Evolutionary conservation across 35 echinoderm and acorn worm species (phyloP), one percentile per base, ranked within the genome.

Genomic region (Apostichopus californicus): DNA sequence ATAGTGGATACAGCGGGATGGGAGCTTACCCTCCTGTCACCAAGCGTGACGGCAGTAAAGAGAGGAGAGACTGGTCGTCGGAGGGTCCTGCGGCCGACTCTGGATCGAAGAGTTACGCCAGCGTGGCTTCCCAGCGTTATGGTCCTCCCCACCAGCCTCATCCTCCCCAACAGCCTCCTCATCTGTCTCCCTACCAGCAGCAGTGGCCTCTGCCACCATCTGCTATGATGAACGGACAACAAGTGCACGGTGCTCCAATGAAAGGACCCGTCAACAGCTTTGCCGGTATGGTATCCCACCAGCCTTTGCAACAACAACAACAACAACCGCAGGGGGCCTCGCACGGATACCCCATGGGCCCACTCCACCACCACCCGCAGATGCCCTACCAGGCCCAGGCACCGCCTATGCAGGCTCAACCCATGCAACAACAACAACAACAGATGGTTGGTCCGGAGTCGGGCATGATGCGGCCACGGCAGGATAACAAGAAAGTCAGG

Each of bases 1-100:
- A 99, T 56, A 99, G 97, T 90, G 97, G 97, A 3, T 99, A 98
- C 85, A 94, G 94, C 89, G 96, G 97, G n/a, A 92, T 95, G 11
- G 92, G 94, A 57, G 86, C 92, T 93, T 92, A 90, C 88, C 78
- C 91, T 90, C 83, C 77, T 1, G 59, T 77, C 71, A 34, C 92
- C 24, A 73, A 59, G 14, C 83, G 94, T 34, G 77, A 87, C 25
- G 81, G 56, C 9, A 95, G 66, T 56, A 85, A 92, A 18, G 94
- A 95, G 81, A 87, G 90, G 54, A 34, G 90, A 25, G 9, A 95
- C 90, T 20, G 94, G 94, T 13, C 79, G 75, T 13, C 79, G 75
- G 73, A 78, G 55, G 58, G 55, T 5, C 22, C 70, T 14, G 46
- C n/a, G 1, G 80, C 71, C 34, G 78, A 58, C 0, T 79, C 79